Base-by-base conservation (phyloP, 53 echinoderm and acorn worm species). In the Apostichopus leukothele region DNA sequence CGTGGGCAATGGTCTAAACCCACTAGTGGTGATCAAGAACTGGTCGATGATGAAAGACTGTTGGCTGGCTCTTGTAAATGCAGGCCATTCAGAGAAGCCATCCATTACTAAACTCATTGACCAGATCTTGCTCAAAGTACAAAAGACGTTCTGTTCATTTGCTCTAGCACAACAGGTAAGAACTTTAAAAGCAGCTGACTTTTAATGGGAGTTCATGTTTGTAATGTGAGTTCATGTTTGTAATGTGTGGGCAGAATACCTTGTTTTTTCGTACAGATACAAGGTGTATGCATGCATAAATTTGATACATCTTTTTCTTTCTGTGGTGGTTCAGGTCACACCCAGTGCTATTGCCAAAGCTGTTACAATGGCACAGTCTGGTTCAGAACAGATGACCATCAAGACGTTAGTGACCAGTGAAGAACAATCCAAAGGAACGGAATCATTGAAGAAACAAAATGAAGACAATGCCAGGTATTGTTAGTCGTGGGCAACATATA, bases 51-150 rank as follows among this genome's bases (percentile, higher is more conserved):
- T 97, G 66, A 87, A 92, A 75, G 87, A 92, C 50, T 89, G 92
- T 83, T 97, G 97, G 97, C 88, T 91, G 74, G 94, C 94, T 50
- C 76, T 97, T 76, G 95, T 97, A 71, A 81, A 94, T 50, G 94
- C 97, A 25, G 97, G 97, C 84, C 97, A 97, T 90, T 97, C 97
- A 0, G 97, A 97, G 93, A 97, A 97, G 71, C 97, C 83, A 27
- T 97, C 97, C 73, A 95, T 97, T 86, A 97, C 92, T 88, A 95
- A 95, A 78, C 87, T 97, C 57, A 90, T 97, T 51, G 94, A 94
- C 53, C 89, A 91, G 84, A 50, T 93, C 53, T 81, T 91, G 53
- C 67, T 86, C 22, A 97, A 97, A 90, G 79, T 97, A 67, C 91
- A 97, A 68, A 95, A 92, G 85, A 79, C 81, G 51, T 97, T 91